Conservation (phyloP, 2,797 vertebrate species). For the Coreius guichenoti region DNA sequence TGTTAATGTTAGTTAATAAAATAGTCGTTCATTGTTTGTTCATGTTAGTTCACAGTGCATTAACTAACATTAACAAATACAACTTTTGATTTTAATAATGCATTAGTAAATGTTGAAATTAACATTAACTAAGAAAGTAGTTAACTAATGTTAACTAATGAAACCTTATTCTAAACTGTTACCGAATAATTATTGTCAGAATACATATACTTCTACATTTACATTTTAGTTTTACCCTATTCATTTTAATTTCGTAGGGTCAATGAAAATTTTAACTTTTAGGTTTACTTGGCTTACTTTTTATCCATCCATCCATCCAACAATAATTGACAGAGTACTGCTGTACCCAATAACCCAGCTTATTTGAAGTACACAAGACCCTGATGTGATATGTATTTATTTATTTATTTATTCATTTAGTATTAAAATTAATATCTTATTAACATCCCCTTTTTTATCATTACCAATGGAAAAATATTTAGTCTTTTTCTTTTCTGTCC, state of each 20-base stretch:
- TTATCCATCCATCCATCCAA: background rate
- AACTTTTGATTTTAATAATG: too few species aligned
- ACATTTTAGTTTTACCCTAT: background rate
- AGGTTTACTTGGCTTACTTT: background rate
- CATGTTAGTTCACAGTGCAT: too few species aligned
- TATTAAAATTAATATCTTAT: background rate
- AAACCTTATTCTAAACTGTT: too few species aligned
- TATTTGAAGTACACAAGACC: background rate
- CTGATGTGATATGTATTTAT: background rate
- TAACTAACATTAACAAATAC: too few species aligned
- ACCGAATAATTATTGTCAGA: background rate
- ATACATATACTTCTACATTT: background rate
- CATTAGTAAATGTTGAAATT: too few species aligned
- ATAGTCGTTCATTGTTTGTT: too few species aligned
- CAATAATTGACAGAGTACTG: background rate
- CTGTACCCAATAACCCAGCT: background rate
- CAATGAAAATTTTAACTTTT: background rate
- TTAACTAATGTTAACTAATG: too few species aligned
- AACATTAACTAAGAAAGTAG: too few species aligned
- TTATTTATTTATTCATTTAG: background rate
- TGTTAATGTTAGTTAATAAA: too few species aligned
- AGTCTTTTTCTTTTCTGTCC: background rate
- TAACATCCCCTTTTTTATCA: background rate
- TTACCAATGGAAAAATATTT: background rate
- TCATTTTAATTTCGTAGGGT: background rate